Percentiles rank a stretch among this genome's conserved stretches.
Evolutionary conservation across 2,113 vertebrate genomes (phyloP).

Genomic region (Cyanistes caeruleus): DNA sequence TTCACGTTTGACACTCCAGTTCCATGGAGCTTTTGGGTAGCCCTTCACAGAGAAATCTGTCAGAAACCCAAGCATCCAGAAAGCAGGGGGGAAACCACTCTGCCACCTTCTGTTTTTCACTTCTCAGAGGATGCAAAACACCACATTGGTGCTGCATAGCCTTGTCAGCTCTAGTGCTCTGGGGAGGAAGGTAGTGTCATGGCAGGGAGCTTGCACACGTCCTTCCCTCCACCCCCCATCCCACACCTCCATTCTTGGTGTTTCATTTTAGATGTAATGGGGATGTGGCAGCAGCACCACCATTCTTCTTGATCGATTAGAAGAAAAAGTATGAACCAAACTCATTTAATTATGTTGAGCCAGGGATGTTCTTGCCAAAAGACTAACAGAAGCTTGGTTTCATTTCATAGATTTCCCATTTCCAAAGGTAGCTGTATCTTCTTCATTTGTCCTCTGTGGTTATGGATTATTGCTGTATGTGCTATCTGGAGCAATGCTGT

Average conservation of each 20-base stretch:
- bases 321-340: neutral
- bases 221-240: too few species aligned
- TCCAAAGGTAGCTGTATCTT: neutral
- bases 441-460: neutral
- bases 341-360: neutral
- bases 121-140: neutral
- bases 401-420: neutral
- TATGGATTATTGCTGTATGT: neutral
- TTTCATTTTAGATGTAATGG: neutral
- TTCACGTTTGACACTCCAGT: slow-evolving; percentile 45
- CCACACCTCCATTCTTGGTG: too few species aligned
- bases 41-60: slow-evolving; percentile 1
- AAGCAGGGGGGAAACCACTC: slow-evolving; percentile 1
- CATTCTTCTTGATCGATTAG: neutral
- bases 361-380: neutral
- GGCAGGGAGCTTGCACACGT: neutral
- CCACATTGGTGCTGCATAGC: neutral
- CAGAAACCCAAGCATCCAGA: slow-evolving; percentile 16
- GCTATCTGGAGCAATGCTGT: neutral
- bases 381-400: neutral
- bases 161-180: neutral
- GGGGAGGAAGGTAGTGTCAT: neutral
- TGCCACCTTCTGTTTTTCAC: slow-evolving; percentile 48
- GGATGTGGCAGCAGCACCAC: neutral
- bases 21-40: slow-evolving; percentile 46